Base-by-base conservation (phyloP, 2,797 vertebrate species). In the Helostoma temminkii region DNA sequence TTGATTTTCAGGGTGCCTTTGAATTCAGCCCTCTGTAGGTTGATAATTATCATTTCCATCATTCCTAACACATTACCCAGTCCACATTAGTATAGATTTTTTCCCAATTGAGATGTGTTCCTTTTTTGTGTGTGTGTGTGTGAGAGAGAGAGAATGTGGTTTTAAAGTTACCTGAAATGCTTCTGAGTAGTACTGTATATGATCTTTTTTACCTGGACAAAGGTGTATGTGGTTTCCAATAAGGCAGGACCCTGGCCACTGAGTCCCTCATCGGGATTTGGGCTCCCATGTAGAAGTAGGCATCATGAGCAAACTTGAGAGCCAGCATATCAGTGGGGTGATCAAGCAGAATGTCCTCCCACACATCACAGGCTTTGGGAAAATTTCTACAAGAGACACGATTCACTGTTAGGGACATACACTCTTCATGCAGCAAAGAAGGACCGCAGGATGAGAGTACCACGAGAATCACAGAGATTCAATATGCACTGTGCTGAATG, bases 271-370 rank as follows among this genome's bases (percentile, higher is more conserved):
- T 95, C 74, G 89, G 93, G 4, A 30, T 68, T 21, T 95, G 95
- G 42, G 92, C 80, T 36, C 98, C 98, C 71, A 95, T 77, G 89
- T 96, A 98, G 88, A 99, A 99, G 52, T 95, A 97, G 41, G 92
- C 56, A 21, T 98, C 96, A 0, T 99, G 97, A 62, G 95, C 87
- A 58, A 99, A 96, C 80, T 94, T 99, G 46, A 99, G 89, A 12
- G 98, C 98, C 76, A 99, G 64, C 85, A 98, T 47, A 70, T 99
- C 98, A 0, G 96, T 97, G 0, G 97, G 98, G 74, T 99, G 92
- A 52, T 92, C 95, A 19, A 91, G 78, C 25, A 98, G 92, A 74
- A 99, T 96, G 79, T 94, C 86, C 9, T 99, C 96, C 98, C 98
- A 99, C 0, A 89, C 47, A 2, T 93, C 88, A 37, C 93, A 95